Conservation (phyloP, 2,888 invertebrate species). For the Drosophila macrospina region DNA sequence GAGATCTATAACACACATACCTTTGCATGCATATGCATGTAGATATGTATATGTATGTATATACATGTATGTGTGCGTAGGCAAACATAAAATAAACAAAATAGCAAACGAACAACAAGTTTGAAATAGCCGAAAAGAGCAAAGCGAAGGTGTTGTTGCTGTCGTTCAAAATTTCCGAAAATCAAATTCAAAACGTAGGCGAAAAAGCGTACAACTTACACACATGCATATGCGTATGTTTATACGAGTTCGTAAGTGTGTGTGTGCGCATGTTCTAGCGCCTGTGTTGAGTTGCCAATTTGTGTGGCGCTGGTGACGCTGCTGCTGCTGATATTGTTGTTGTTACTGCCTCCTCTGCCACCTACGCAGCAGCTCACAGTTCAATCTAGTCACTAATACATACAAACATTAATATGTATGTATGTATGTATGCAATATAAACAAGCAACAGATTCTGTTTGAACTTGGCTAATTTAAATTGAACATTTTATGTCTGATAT, state of each 20-base stretch:
- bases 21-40: slow-evolving; percentile 14
- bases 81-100: slow-evolving; percentile 79
- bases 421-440: slow-evolving; percentile 26
- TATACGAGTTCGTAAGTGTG: slow-evolving; percentile 14
- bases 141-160: slow-evolving; percentile 75
- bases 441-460: slow-evolving; percentile 52
- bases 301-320: slow-evolving; percentile 44
- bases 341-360: slow-evolving; percentile 36
- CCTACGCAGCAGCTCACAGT: slow-evolving; percentile 56
- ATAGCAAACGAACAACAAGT: slow-evolving; percentile 63
- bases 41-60: slow-evolving; percentile 8
- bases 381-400: slow-evolving; percentile 38
- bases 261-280: slow-evolving; percentile 40
- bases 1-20: slow-evolving; percentile 43
- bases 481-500: slow-evolving; percentile 44
- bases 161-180: slow-evolving; percentile 71
- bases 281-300: slow-evolving; percentile 68
- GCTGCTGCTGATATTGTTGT: slow-evolving; percentile 31
- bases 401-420: slow-evolving; percentile 20
- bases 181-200: slow-evolving; percentile 77
- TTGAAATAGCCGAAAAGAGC: slow-evolving; percentile 65
- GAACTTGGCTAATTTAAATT: slow-evolving; percentile 73
- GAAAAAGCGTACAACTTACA: slow-evolving; percentile 40
- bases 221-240: slow-evolving; percentile 11
- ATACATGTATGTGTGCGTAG: slow-evolving; percentile 23